phyloP scores from a whole-genome alignment of 2,888 invertebrate species.

The Hyposoter didymator region DNA sequence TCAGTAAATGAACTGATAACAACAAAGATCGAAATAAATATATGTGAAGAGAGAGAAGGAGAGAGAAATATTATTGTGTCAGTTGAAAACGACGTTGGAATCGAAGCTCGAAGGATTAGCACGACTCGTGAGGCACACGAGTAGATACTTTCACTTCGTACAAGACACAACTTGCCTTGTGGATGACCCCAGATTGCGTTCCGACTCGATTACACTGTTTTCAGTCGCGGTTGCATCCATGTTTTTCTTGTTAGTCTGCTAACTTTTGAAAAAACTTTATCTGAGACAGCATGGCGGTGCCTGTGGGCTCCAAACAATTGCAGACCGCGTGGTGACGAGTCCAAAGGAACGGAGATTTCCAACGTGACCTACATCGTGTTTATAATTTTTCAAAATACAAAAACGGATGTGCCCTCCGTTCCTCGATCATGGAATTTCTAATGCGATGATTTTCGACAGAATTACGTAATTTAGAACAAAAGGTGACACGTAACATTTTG shows the following conservation, averaged over 20 bases:
- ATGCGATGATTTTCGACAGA: too few relatives aligned
- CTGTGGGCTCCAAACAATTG: conserved; percentile 26
- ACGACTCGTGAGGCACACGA: conserved; percentile 22
- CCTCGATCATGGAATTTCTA: neutral
- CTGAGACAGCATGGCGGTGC: conserved; percentile 16
- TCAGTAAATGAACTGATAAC: neutral
- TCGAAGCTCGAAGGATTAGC: conserved; percentile 20
- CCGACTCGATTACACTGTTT: conserved; percentile 53
- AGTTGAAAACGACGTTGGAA: neutral
- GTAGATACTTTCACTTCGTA: conserved; percentile 64
- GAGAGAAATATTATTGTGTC: neutral
- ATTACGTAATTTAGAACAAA: too few relatives aligned
- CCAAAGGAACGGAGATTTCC: conserved; percentile 4
- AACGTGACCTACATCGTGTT: conserved; percentile 23
- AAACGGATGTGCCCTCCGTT: neutral
- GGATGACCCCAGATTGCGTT: conserved; percentile 61
- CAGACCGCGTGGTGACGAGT: conserved; percentile 44
- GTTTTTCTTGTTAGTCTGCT: conserved; percentile 3
- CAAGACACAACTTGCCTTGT: conserved; percentile 31
- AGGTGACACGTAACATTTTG: neutral
- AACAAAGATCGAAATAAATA: neutral
- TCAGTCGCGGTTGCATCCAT: conserved; percentile 17
- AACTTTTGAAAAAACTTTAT: neutral
- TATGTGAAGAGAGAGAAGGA: neutral
- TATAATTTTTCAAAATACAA: neutral